phyloP scores from a whole-genome alignment of 2,113 vertebrate species.

The Xenotilapia leptura region DNA sequence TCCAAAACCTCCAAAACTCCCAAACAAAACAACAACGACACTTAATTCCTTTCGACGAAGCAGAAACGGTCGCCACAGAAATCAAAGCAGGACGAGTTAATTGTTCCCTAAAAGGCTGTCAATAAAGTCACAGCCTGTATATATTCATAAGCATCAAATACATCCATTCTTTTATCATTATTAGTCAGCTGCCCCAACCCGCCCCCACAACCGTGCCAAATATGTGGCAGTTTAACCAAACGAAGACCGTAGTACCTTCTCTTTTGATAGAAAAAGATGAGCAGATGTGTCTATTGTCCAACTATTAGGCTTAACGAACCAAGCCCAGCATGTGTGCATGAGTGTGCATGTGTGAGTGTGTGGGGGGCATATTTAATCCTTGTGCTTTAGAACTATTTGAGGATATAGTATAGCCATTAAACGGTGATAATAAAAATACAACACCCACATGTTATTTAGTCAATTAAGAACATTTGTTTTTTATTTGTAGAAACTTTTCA shows the following conservation, averaged over 20 bases:
- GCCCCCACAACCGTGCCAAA: neutral
- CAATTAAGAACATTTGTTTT: neutral
- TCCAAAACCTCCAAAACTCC: neutral
- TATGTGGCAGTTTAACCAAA: constrained; percentile 68
- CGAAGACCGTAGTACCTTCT: constrained; percentile 47
- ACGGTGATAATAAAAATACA: neutral
- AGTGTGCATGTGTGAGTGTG: neutral
- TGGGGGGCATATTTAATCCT: neutral
- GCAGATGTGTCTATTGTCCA: constrained; percentile 91
- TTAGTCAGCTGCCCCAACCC: neutral
- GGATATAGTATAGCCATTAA: neutral
- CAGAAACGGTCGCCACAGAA: neutral
- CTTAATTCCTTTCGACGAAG: neutral
- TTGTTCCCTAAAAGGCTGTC: neutral
- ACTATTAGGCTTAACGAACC: constrained; percentile 83
- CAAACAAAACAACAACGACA: neutral
- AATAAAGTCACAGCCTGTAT: neutral
- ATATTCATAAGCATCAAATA: neutral
- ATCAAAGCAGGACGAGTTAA: neutral
- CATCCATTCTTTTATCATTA: constrained; percentile 5
- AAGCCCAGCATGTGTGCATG: constrained; percentile 63
- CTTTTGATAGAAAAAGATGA: constrained; percentile 66
- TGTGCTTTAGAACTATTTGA: neutral
- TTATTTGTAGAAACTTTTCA: neutral
- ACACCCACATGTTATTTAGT: neutral